Base-by-base conservation (phyloP, 1,140 invertebrate species). In the Ceratosolen fusciceps region DNA sequence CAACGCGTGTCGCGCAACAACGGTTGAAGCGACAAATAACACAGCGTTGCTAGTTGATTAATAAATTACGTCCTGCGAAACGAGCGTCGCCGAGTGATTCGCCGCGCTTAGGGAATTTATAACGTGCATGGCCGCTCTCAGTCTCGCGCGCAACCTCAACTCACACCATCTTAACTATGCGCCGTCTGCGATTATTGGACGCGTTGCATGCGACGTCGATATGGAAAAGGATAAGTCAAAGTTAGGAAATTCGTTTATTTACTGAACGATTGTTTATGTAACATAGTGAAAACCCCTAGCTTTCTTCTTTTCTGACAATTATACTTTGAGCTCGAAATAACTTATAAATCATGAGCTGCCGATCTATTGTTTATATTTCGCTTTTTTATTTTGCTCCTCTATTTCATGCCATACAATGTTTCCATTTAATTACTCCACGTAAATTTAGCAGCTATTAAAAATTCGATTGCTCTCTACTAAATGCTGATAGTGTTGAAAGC, bases 1-100 rank as follows among this genome's bases (percentile, higher is more conserved):
- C 54, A 54, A 77, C 74, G 31, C 16, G 58, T 49, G 62, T 24
- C 39, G 60, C 60, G 43, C 14, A 34, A 21, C 68, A 29, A 43
- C 54, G 68, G 58, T 73, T 65, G 29, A 54, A 62, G 39, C 77
- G 72, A 79, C 71, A 74, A 79, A 74, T 79, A 70, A 65, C 62
- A 21, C 26, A 3, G 52, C n/a, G 14, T 29, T 54, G 67, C 0
- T 39, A 9, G 58, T 67, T 31, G 49, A 79, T 79, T 79, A 79
- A 74, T 79, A 79, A 79, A 74, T 74, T 67, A 79, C 49, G n/a
- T 29, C 5, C 19, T 29, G 58, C n/a, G 56, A 60, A 39, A 39
- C 16, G 67, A 24, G 52, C n/a, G 21, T 43, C n/a, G 54, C n/a
- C 72, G 72, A 24, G 72, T 26, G 56, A 67, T 67, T 67, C 70